Conservation (phyloP, 2,113 vertebrate species). For the Nothoprocta perdicaria region DNA sequence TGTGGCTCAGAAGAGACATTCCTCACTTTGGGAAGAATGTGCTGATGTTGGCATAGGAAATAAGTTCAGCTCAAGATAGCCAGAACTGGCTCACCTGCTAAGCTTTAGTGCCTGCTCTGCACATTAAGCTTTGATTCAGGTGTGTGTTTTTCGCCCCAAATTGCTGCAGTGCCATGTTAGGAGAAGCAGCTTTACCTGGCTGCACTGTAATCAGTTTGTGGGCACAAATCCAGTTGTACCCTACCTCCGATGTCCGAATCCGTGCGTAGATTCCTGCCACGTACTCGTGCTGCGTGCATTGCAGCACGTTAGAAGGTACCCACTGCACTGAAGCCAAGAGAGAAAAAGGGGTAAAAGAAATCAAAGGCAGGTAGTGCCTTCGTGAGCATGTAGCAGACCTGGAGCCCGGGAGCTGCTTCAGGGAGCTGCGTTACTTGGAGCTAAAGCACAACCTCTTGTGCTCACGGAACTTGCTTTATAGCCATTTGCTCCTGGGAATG, state of each 20-base stretch:
- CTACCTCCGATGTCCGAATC: not conserved
- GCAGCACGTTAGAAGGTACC: not conserved
- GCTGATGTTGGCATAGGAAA: not conserved
- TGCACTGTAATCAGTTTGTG: not conserved
- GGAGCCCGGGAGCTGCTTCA: not conserved
- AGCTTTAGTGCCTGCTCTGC: not conserved
- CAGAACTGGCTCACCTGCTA: not conserved
- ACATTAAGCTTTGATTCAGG: not conserved
- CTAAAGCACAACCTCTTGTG: not conserved
- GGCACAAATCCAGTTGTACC: slow-evolving; percentile 8
- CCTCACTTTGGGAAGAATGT: not conserved
- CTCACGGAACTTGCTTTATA: not conserved
- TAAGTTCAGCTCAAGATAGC: not conserved
- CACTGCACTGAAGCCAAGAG: not conserved
- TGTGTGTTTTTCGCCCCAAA: not conserved
- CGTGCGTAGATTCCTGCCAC: not conserved
- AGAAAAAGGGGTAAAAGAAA: not conserved
- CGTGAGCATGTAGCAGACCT: not conserved
- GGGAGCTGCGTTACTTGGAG: not conserved
- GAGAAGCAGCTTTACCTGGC: not conserved
- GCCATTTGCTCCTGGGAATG: not conserved
- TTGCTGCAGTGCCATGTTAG: rapidly evolving
- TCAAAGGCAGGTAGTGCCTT: not conserved
- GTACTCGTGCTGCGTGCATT: not conserved
- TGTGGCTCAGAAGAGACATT: not conserved